Evolutionary conservation across 1,140 invertebrate species (phyloP), one percentile per base, ranked within the genome.

Genomic region (Palaemon carinicauda): DNA sequence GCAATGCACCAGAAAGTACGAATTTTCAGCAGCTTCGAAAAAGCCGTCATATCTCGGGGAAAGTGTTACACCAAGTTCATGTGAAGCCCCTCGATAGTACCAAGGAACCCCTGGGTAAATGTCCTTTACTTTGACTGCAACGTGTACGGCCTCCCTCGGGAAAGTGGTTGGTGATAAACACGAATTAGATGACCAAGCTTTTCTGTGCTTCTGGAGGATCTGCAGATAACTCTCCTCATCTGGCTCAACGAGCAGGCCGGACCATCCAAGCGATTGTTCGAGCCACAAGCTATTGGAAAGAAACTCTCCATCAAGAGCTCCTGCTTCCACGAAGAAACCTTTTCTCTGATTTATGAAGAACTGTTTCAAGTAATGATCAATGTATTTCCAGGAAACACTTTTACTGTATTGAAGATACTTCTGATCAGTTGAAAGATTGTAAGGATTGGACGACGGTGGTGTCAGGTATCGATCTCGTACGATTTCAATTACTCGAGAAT

Each of bases 211-310:
- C 10, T 21, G 31, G 1, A 84, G n/a, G 1, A 92, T 69, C 27
- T 75, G 41, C 60, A 82, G 52, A 77, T 88, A 91, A n/a, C 87
- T 90, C 14, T 41, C 31, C 0, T 95, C 94, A 90, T 96, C 95
- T 0, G 95, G 87, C 87, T 93, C 93, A 24, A 94, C 92, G 51
- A 96, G 92, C 7, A 96, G 91, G 3, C 96, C 96, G 80, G 92
- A 92, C 96, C 96, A 97, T 77, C 92, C 92, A 15, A 95, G 92
- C n/a, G 93, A 93, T 15, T 92, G 92, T 89, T 96, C 95, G 29
- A 94, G 90, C 93, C 93, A 96, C 82, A 93, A 91, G 0, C 94
- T 94, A 75, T 94, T 94, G 3, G 94, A 94, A 17, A 92, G 92
- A 91, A 91, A 71, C 92, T 93, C 92, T 0, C 93, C 93, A 87